A percentile compares a stretch with the other conserved stretches of the same genome.
These are phyloP conservation scores for Tetragonula carbonaria DNA, from an alignment of 2,888 invertebrate species.

Conservation along the genomic window DNA sequence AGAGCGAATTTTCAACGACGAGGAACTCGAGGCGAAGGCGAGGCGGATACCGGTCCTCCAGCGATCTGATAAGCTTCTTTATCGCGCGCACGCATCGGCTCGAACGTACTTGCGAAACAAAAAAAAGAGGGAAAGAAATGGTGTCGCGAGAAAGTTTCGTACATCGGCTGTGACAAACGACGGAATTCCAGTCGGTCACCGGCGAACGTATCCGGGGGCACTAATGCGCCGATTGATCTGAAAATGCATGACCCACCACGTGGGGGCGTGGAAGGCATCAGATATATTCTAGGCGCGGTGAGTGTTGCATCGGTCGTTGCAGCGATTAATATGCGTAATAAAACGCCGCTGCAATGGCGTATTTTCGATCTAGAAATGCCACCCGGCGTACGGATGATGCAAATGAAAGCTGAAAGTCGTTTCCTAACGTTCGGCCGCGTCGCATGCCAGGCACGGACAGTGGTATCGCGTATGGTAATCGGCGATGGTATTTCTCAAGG, in stretches of 20 bases:
- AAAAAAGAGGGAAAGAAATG: not conserved
- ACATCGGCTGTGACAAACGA: slow-evolving; percentile 28
- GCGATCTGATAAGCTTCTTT: slow-evolving; percentile 41
- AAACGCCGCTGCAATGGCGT: slow-evolving; percentile 15
- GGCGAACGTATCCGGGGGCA: slow-evolving; percentile 70
- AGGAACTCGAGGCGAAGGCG: not conserved
- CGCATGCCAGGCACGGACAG: slow-evolving; percentile 62
- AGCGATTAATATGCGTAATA: slow-evolving; percentile 62
- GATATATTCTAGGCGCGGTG: slow-evolving; percentile 13
- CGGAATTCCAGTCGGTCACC: slow-evolving; percentile 52
- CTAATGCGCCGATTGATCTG: slow-evolving; percentile 77
- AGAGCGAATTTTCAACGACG: not conserved
- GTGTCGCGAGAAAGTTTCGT: slow-evolving; percentile 54
- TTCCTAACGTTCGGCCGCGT: slow-evolving; percentile 55
- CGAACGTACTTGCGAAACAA: not conserved
- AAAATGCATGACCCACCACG: slow-evolving; percentile 65
- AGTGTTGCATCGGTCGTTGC: slow-evolving; percentile 28
- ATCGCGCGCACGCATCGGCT: slow-evolving; percentile 33
- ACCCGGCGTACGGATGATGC: slow-evolving; percentile 63
- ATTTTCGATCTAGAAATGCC: slow-evolving; percentile 63
- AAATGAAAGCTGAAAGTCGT: slow-evolving; percentile 70
- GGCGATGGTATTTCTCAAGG: slow-evolving; percentile 54
- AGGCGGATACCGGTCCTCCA: slow-evolving; percentile 1
- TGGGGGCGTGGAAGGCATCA: not conserved
- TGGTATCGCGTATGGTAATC: slow-evolving; percentile 62